Base-by-base conservation (phyloP, 1,140 invertebrate species). In the Neotoxoptera formosana region DNA sequence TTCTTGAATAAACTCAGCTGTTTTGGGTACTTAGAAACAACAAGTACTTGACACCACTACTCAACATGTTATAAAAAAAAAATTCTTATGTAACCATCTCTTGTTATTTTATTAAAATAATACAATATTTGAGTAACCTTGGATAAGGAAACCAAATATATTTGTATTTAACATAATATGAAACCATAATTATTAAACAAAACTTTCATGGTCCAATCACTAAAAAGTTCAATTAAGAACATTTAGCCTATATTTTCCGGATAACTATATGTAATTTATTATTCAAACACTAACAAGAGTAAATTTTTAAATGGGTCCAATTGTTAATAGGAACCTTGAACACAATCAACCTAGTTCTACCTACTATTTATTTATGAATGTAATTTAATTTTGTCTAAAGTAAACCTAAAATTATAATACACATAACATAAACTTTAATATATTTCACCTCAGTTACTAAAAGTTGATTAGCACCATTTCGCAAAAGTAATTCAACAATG, bases 391-490 rank as follows among this genome's bases (percentile, higher is more conserved):
- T 67, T 90, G 25, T 56, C 48, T 89, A 89, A 89, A 89, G 23
- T 21, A 89, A 89, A 89, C 53, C 87, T 56, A 89, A 41, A 45
- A 90, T 67, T 67, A 90, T 60, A 20, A 67, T 21, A 67, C n/a
- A 90, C 6, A 90, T 30, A 60, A 76, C 45, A 17, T 25, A 60
- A n/a, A 56, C 25, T 36, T 48, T 48, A 53, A 81, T 48, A 36
- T 23, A 90, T 45, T 21, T 53, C 95, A 99, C 99, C 96, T 99
- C 99, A 53, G 99, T 99, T 25, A 99, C 98, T 51, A 99, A 96
- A 56, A 97, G 98, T 95, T 99, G 99, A 96, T 99, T 99, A 76
- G 99, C 99, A 76, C 98, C 98, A 95, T 99, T 98, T 60, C 97
- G 96, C 67, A 99, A 96, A 76, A 99, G 96, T 95, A 98, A 98